A percentile compares a stretch with the other conserved stretches of the same genome.
phyloP scores from a whole-genome alignment of 2,797 vertebrate species.

The Amblyraja radiata region DNA sequence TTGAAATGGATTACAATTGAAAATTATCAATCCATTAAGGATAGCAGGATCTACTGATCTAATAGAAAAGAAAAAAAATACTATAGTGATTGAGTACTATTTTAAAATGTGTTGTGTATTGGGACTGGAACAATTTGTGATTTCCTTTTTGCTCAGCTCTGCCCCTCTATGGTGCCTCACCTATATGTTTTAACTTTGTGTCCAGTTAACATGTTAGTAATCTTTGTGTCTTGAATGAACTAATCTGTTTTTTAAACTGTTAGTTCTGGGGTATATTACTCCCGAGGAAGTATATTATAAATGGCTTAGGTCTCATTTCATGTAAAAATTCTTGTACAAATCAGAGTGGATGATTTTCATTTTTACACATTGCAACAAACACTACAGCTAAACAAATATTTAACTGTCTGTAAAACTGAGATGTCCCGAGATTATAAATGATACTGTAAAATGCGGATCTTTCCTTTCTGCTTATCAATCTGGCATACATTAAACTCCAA shows the following conservation, averaged over 20 bases:
- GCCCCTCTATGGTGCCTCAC: not conserved
- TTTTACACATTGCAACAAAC: not conserved
- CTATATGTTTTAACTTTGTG: not conserved
- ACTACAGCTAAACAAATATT: not conserved
- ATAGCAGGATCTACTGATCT: not conserved
- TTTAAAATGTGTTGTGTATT: not conserved
- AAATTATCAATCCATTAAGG: not conserved
- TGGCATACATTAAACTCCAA: not conserved
- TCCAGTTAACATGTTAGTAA: not conserved
- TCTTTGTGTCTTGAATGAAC: not conserved
- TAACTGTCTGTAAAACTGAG: not conserved
- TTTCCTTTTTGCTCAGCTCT: not conserved
- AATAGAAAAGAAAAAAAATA: not conserved
- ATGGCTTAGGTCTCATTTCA: not conserved
- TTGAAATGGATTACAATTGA: not conserved
- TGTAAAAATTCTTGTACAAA: not conserved
- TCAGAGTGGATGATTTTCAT: not conserved
- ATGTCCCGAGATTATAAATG: too few species aligned
- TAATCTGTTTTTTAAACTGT: not conserved
- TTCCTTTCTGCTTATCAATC: not conserved
- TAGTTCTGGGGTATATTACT: not conserved
- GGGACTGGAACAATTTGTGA: not conserved
- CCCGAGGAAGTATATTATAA: not conserved
- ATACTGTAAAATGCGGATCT: not conserved
- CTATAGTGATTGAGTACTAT: not conserved